Evolutionary conservation across 2,113 vertebrate genomes (phyloP), one percentile per base, ranked within the genome.

Genomic region (Mionectes macconnelli): DNA sequence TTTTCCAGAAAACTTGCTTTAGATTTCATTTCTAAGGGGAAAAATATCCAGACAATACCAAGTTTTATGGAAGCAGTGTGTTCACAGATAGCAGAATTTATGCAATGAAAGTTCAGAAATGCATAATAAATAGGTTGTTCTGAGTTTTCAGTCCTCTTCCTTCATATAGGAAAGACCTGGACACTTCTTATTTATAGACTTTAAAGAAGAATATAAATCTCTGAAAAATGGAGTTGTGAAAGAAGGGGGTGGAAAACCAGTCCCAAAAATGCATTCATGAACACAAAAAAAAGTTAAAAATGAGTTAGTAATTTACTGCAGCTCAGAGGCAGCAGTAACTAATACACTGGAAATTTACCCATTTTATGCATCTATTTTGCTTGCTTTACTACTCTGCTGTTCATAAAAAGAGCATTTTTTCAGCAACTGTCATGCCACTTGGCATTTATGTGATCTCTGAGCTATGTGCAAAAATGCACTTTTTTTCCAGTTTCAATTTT

Each of bases 281-380:
- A 91, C 67, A 79, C 62, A 96, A 93, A 96, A 93, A 93, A 92
- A 96, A 86, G 42, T 94, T 95, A 93, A 96, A 97, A 97, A 97
- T 91, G 92, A 97, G 87, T 97, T 93, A 95, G 64, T 97, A 97
- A 98, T 98, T 98, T 98, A 98, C 75, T 94, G 90, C 79, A 89
- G 49, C 96, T 97, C 94, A 70, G 93, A 97, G 96, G 91, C 87
- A 97, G 95, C 91, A 96, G 95, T 98, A 98, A 98, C 97, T 97
- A 98, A 98, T 97, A 97, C 87, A 89, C 68, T 97, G 95, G 96
- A 98, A 98, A 97, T 97, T 96, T 97, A 97, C 95, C 96, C 93
- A 96, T 97, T 98, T 98, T 97, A 97, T 98, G 96, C 97, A 97
- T 98, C 97, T 97, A 97, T 97, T 98, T 98, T 97, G 91, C 87